A percentile compares a stretch with the other conserved stretches of the same genome.
Evolutionary conservation across 1,140 invertebrate species (phyloP).

Genomic region (Drosophila pseudoobscura): DNA sequence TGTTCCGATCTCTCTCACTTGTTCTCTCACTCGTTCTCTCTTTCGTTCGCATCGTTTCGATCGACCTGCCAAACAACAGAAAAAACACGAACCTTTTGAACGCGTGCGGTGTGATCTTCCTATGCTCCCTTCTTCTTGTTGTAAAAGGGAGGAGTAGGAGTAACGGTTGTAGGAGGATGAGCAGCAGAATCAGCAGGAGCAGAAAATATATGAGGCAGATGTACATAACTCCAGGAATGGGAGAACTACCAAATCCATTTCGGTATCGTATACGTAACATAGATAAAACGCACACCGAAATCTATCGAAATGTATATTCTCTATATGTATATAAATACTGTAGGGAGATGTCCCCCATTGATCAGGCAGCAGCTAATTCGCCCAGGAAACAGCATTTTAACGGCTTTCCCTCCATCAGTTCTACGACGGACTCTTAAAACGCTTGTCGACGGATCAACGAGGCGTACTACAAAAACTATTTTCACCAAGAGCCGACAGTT

Average conservation of each 20-base stretch:
- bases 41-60: background rate
- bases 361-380: no score
- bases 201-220: no score
- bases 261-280: background rate
- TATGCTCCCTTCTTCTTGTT: constrained; percentile 16
- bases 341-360: no score
- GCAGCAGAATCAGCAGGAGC: background rate
- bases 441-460: constrained; percentile 53
- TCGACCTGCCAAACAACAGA: constrained; percentile 47
- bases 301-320: no score
- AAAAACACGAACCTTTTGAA: constrained; percentile 68
- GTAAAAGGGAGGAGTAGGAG: constrained; percentile 20
- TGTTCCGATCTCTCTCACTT: background rate
- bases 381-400: no score
- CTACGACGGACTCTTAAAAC: no score
- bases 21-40: background rate
- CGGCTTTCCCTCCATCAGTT: no score
- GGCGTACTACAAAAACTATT: constrained; percentile 66
- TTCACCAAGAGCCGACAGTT: constrained; percentile 62
- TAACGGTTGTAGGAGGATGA: background rate
- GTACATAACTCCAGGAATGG: background rate
- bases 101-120: constrained; percentile 58
- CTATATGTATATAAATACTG: no score
- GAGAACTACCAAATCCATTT: background rate
- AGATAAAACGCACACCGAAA: no score